Conservation (phyloP, 2,888 invertebrate species). For the Oxytorus armatus region DNA sequence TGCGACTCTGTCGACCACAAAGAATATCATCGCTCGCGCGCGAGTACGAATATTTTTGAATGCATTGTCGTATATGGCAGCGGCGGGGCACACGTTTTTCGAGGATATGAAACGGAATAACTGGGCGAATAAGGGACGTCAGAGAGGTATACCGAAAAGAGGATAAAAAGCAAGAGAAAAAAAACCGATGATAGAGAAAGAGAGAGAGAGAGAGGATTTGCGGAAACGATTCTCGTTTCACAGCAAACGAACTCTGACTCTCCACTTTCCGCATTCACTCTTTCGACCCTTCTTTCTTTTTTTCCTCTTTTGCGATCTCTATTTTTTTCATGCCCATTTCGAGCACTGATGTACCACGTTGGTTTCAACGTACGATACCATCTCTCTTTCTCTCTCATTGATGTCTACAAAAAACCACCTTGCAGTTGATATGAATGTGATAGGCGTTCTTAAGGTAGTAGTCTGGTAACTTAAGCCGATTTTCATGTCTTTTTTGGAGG, state of each 20-base stretch:
- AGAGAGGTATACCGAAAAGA: slow-evolving; percentile 38
- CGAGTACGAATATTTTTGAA: slow-evolving; percentile 62
- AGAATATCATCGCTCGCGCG: slow-evolving; percentile 52
- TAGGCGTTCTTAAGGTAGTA: too few species aligned
- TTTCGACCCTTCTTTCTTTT: slow-evolving; percentile 13
- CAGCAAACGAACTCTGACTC: slow-evolving; percentile 50
- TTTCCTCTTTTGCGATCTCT: not conserved
- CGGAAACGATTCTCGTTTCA: slow-evolving; percentile 49
- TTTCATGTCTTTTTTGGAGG: too few species aligned
- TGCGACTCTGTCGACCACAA: slow-evolving; percentile 48
- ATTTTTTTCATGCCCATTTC: slow-evolving; percentile 18
- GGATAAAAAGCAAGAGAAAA: slow-evolving; percentile 6
- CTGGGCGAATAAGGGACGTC: slow-evolving; percentile 52
- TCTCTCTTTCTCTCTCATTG: too few species aligned
- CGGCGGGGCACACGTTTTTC: slow-evolving; percentile 47
- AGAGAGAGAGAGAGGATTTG: slow-evolving; percentile 22
- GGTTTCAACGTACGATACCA: not conserved
- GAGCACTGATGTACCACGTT: slow-evolving; percentile 2
- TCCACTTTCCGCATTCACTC: slow-evolving; percentile 34
- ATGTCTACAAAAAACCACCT: too few species aligned
- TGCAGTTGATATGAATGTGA: too few species aligned
- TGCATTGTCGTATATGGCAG: slow-evolving; percentile 55
- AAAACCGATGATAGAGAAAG: too few species aligned
- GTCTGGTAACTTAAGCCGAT: too few species aligned
- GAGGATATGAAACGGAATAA: slow-evolving; percentile 58